phyloP scores from a whole-genome alignment of 2,888 invertebrate species.

The Polydrusus pterygomalis region DNA sequence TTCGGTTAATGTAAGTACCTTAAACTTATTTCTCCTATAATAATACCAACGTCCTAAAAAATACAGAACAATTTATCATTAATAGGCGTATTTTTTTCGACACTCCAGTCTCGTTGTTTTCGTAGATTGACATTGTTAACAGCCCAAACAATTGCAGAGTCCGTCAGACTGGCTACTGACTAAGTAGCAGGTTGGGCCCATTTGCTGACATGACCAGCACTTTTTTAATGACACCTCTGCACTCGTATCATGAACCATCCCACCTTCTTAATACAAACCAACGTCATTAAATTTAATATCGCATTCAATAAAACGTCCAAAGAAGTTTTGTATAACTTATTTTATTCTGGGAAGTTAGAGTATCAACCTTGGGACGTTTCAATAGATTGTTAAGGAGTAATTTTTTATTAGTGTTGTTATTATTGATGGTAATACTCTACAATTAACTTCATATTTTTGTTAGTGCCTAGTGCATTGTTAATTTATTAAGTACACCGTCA shows the following conservation, averaged over 20 bases:
- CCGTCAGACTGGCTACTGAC: constrained; percentile 72
- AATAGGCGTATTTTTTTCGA: constrained; percentile 19
- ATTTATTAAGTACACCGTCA: not conserved
- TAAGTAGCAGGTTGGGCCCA: constrained; percentile 72
- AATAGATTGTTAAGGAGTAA: not conserved
- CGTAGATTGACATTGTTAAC: constrained; percentile 44
- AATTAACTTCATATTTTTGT: not conserved
- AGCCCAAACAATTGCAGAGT: constrained; percentile 64
- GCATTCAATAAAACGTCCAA: constrained; percentile 62
- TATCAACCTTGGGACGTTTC: constrained; percentile 18
- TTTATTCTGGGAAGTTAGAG: constrained; percentile 15
- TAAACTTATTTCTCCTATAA: too few species aligned
- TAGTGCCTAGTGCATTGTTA: not conserved
- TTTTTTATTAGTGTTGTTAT: not conserved
- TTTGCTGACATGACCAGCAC: constrained; percentile 72
- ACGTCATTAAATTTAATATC: constrained; percentile 70
- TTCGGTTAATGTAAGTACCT: too few species aligned
- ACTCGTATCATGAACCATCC: constrained; percentile 68
- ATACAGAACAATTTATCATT: constrained; percentile 2
- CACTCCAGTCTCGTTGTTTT: constrained; percentile 42
- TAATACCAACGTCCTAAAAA: not conserved
- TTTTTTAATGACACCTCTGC: constrained; percentile 71
- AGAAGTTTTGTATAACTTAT: constrained; percentile 24
- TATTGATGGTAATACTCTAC: too few species aligned
- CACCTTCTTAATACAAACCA: constrained; percentile 65